Base-by-base conservation (phyloP, 2,113 vertebrate species). In the Lophius piscatorius region DNA sequence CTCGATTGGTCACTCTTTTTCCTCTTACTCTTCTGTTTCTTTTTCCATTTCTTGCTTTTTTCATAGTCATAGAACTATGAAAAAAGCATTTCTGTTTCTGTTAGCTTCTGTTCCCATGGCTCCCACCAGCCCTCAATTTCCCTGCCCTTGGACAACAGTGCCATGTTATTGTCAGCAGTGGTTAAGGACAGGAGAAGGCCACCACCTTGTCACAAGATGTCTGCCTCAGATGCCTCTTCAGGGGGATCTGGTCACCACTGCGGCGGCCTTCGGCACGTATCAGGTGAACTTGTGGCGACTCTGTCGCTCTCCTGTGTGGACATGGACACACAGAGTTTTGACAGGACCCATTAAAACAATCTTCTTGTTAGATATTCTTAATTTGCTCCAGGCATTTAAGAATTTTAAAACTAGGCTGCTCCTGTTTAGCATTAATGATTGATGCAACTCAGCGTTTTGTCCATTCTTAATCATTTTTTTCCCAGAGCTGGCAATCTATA, bases 191-290 rank as follows among this genome's bases (percentile, higher is more conserved):
- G 23, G 35, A 60, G 70, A 82, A 85, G 78, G 81, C 40, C 78
- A 71, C 51, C 74, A 70, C 82, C 81, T 85, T 88, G 87, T 87
- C 88, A 89, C 68, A 77, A 71, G 34, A 68, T 18, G 70, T 86
- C 88, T 83, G 81, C 70, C 42, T 87, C 68, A 58, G 41, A 76
- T 70, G 54, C 80, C 76, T 80, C 82, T 79, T 78, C 40, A 70
- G 58, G 79, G 74, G 58, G 14, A 44, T 83, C 29, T 61, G 31
- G 65, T 47, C 71, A 66, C 66, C 70, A 46, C 46, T 75, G 59
- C 38, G 44, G n/a, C 44, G 48, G 47, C 67, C 70, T 81, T 63
- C 82, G 78, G 76, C 76, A 58, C 63, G 65, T 79, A 79, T 56
- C 58, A 34, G 58, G 45, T 45, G 63, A 74, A 68, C 74, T 69